Evolutionary conservation across 2,797 vertebrate genomes (phyloP).

Genomic region (Iguana delicatissima): DNA sequence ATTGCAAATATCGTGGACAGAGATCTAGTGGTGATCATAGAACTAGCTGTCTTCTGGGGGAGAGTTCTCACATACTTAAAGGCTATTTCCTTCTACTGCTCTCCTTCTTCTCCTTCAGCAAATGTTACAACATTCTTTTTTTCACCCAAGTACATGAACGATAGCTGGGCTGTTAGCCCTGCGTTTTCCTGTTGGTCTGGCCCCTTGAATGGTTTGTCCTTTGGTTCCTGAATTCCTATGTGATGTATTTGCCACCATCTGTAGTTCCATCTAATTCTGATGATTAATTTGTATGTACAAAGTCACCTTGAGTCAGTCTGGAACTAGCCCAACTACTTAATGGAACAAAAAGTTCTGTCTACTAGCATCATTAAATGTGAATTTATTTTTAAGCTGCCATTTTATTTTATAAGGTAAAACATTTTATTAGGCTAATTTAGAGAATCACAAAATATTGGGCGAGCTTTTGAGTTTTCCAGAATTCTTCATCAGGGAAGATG

Average conservation of each 20-base stretch:
- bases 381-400: constrained; percentile 46
- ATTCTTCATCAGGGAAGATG: background rate
- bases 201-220: constrained; percentile 6
- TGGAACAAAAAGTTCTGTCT: constrained; percentile 15
- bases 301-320: constrained; percentile 47
- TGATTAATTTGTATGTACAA: constrained; percentile 52
- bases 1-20: background rate
- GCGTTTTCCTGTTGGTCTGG: background rate
- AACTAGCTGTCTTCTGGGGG: background rate
- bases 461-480: background rate
- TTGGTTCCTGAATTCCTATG: constrained; percentile 40
- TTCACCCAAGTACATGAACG: background rate
- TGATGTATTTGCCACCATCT: constrained; percentile 47
- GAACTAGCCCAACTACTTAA: constrained; percentile 47
- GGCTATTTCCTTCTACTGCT: background rate
- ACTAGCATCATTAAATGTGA: constrained; percentile 42
- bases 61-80: background rate
- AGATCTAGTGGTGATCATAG: background rate
- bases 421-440: background rate
- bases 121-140: background rate
- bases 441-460: background rate
- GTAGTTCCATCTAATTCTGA: constrained; percentile 52
- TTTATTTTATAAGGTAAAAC: background rate
- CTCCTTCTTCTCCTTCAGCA: background rate
- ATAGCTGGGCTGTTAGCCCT: background rate